Base-by-base conservation (phyloP, 2,113 vertebrate genomes). In the Prunella himalayana region DNA sequence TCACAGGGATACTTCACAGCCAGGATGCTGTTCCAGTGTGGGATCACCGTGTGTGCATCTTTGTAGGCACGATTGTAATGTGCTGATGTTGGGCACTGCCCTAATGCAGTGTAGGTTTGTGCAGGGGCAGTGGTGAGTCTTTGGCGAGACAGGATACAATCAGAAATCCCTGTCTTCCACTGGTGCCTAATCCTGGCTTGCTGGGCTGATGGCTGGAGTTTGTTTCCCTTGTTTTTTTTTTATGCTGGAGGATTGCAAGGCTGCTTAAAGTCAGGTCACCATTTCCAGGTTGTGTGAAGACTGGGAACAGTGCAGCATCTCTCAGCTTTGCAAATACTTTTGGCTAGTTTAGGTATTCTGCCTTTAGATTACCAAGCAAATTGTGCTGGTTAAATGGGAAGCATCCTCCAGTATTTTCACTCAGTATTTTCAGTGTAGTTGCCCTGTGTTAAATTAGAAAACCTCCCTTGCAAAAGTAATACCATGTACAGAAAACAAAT, bases 51-150 rank as follows among this genome's bases (percentile, higher is more conserved):
- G 33, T 54, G 69, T 0, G 0, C 60, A 37, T 89, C 84, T 54
- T 35, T 75, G 87, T 3, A 84, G 77, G 90, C 82, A 89, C 0
- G 65, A 30, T 18, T 77, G 88, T 6, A 90, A 94, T 85, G 90
- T 90, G 94, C 95, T 95, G 94, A 96, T 45, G 75, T 13, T 35
- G 85, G 71, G 63, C 95, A 95, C 79, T 91, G 78, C 63, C 85
- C 85, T 93, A 64, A 86, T 35, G 66, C 6, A 0, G 2, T 9
- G 45, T 11, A 79, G 85, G 82, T 88, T 64, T 82, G 63, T 21
- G 28, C 63, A 56, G 49, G 70, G 79, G 41, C 1, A 4, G 66
- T 4, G 5, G 35, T 8, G 70, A 79, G 75, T 75, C 57, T 72
- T 79, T 90, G 88, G 66, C 2, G 8, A 82, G 85, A 47, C 31